Evolutionary conservation across 2,113 vertebrate genomes (phyloP).

Genomic region (Ammodytes marinus): DNA sequence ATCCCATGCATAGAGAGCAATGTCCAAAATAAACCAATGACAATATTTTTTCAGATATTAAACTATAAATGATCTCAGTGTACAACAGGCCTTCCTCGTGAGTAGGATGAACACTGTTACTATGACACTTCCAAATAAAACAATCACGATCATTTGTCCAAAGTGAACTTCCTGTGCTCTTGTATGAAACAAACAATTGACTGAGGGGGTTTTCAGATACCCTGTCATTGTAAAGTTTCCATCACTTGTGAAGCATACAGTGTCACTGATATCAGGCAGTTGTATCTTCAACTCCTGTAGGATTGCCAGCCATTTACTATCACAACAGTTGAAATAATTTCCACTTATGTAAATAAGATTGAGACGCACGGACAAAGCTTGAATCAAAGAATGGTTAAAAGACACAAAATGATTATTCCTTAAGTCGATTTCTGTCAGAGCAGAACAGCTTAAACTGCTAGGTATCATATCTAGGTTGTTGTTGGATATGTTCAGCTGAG

Average conservation of each 20-base stretch:
- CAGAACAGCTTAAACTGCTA: slow-evolving; percentile 71
- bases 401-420: slow-evolving; percentile 75
- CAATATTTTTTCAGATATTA: slow-evolving; percentile 27
- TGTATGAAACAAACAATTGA: slow-evolving; percentile 56
- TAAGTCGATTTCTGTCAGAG: slow-evolving; percentile 77
- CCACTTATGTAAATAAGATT: slow-evolving; percentile 75
- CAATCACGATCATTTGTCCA: slow-evolving; percentile 57
- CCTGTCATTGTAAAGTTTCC: slow-evolving; percentile 32
- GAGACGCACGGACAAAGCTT: slow-evolving; percentile 68
- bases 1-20: not conserved
- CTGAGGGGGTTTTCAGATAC: slow-evolving; percentile 52
- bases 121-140: slow-evolving; percentile 62
- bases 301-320: slow-evolving; percentile 78
- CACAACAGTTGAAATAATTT: slow-evolving; percentile 87
- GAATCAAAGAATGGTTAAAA: slow-evolving; percentile 53
- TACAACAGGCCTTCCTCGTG: slow-evolving; percentile 49
- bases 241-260: slow-evolving; percentile 67
- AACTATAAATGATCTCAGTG: slow-evolving; percentile 44
- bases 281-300: slow-evolving; percentile 60
- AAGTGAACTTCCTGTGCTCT: slow-evolving; percentile 38
- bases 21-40: not conserved
- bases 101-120: slow-evolving; percentile 42
- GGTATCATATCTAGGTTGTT: slow-evolving; percentile 81
- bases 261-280: slow-evolving; percentile 75
- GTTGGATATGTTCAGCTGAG: slow-evolving; percentile 79